Evolutionary conservation across 2,888 invertebrate genomes (phyloP).

Genomic region (Drosophila histrio): DNA sequence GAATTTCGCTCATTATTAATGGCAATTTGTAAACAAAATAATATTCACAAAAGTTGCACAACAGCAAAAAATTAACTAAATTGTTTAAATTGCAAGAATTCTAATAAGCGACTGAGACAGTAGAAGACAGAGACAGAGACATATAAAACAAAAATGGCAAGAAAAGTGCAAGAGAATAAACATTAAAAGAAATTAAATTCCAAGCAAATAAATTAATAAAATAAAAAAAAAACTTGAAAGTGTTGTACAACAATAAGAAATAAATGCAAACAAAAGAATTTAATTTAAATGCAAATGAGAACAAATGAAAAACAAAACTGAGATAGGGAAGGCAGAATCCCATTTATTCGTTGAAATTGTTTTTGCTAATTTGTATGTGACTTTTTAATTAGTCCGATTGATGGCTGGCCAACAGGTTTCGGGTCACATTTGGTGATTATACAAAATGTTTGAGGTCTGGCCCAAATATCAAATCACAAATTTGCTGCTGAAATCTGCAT

Average conservation of each 20-base stretch:
- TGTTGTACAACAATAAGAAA: slow-evolving; percentile 12
- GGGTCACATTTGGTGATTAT: neutral
- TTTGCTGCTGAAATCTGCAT: slow-evolving; percentile 25
- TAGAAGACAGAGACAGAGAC: neutral
- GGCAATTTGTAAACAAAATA: neutral
- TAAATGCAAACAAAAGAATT: slow-evolving; percentile 53
- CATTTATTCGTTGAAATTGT: neutral
- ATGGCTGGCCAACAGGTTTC: slow-evolving; percentile 11
- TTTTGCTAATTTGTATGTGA: slow-evolving; percentile 27
- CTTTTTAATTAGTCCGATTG: slow-evolving; percentile 22
- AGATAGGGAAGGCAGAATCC: neutral
- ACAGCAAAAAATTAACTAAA: neutral
- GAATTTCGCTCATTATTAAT: slow-evolving; percentile 19
- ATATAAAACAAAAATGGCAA: slow-evolving; percentile 13
- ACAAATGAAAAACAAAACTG: slow-evolving; percentile 13
- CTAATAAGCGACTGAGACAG: slow-evolving; percentile 10
- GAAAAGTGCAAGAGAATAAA: slow-evolving; percentile 35
- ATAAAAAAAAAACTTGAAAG: slow-evolving; percentile 31
- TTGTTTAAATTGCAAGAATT: slow-evolving; percentile 27
- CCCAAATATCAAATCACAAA: slow-evolving; percentile 1
- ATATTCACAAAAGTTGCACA: slow-evolving; percentile 4
- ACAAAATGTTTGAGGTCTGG: neutral
- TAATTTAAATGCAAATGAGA: slow-evolving; percentile 67
- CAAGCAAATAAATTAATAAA: slow-evolving; percentile 57
- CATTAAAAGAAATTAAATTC: slow-evolving; percentile 58